Conservation (phyloP, 2,888 invertebrate species). For the Balanococcus diminutus region DNA sequence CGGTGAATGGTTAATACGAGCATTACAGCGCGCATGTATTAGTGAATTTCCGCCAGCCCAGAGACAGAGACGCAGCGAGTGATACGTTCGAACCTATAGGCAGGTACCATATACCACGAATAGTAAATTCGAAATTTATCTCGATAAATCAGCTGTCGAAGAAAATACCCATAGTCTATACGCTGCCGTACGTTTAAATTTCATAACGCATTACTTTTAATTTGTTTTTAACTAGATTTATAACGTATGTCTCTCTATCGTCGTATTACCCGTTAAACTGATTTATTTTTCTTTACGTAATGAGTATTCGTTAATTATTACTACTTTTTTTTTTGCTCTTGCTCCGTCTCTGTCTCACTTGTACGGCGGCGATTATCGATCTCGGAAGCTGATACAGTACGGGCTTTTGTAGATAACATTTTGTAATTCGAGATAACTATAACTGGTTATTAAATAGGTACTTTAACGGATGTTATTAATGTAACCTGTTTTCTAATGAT, state of each 20-base stretch:
- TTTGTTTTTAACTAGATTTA: slow-evolving; percentile 37
- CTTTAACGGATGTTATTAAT: slow-evolving; percentile 39
- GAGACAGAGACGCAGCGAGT: not conserved
- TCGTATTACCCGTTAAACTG: not conserved
- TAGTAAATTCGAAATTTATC: not conserved
- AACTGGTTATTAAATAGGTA: slow-evolving; percentile 51
- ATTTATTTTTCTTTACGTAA: slow-evolving; percentile 34
- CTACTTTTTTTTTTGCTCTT: not conserved
- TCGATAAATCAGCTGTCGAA: slow-evolving; percentile 13
- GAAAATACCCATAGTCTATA: not conserved
- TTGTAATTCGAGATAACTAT: slow-evolving; percentile 48
- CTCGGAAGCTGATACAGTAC: slow-evolving; percentile 28
- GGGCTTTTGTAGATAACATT: slow-evolving; percentile 44
- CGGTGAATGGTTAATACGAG: not conserved
- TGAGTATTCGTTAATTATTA: slow-evolving; percentile 19
- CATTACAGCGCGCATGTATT: too few species aligned
- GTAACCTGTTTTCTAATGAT: slow-evolving; percentile 34
- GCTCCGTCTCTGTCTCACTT: not conserved
- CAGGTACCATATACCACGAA: slow-evolving; percentile 2
- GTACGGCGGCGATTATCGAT: slow-evolving; percentile 8
- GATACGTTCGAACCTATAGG: not conserved
- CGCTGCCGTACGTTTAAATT: slow-evolving; percentile 32
- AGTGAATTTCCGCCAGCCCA: not conserved
- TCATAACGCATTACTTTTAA: slow-evolving; percentile 37
- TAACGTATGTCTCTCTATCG: not conserved